Conservation (phyloP, 1,140 invertebrate genomes). For the Drosophila elegans region DNA sequence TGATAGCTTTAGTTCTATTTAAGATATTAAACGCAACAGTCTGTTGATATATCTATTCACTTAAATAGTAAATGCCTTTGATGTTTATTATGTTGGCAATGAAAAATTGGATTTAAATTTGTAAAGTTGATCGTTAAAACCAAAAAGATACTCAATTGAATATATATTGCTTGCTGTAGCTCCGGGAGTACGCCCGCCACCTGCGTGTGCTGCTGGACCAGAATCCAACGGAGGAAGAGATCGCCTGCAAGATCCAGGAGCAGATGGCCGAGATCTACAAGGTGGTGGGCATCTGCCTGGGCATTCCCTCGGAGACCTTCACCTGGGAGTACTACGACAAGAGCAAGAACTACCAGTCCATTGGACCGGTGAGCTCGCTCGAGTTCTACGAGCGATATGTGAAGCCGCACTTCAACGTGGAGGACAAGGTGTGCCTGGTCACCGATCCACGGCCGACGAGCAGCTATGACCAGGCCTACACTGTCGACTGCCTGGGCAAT, state of each 20-base stretch:
- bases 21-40: too few relatives aligned
- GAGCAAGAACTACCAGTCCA: constrained; percentile 90
- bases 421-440: constrained; percentile 94
- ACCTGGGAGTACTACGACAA: constrained; percentile 96
- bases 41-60: too few relatives aligned
- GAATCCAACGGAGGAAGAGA: constrained; percentile 78
- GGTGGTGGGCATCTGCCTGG: constrained; percentile 92
- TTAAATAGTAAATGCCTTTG: too few relatives aligned
- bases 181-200: constrained; percentile 92
- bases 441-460: constrained; percentile 93
- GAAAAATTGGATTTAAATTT: too few relatives aligned
- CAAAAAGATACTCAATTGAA: neutral
- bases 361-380: constrained; percentile 91
- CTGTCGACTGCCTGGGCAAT: constrained; percentile 95
- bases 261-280: constrained; percentile 92
- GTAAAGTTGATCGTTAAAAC: too few relatives aligned
- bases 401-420: constrained; percentile 92
- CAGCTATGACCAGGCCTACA: constrained; percentile 91
- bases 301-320: constrained; percentile 92
- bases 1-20: too few relatives aligned
- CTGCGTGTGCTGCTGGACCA: constrained; percentile 88
- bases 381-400: constrained; percentile 94
- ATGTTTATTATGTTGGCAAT: too few relatives aligned
- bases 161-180: constrained; percentile 79
- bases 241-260: constrained; percentile 87